Conservation (phyloP, 2,113 vertebrate species). For the Strix aluco region DNA sequence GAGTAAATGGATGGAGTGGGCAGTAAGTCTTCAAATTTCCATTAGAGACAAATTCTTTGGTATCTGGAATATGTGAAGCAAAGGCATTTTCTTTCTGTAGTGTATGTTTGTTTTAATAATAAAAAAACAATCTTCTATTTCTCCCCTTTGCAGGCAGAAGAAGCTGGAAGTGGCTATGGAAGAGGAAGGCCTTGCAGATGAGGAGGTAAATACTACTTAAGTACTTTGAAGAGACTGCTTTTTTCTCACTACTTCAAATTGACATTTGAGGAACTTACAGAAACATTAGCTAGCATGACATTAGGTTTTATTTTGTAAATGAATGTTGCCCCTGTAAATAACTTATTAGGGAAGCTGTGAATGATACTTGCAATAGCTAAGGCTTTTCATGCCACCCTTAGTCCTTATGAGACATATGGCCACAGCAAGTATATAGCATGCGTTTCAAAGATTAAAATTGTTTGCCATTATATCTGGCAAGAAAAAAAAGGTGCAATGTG, state of each 20-base stretch:
- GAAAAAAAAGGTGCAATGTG: background rate
- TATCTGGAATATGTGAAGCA: background rate
- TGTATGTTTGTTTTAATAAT: background rate
- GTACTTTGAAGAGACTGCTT: background rate
- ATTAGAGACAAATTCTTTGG: background rate
- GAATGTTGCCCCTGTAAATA: background rate
- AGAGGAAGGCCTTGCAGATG: constrained; percentile 92
- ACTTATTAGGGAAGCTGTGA: background rate
- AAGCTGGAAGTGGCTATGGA: constrained; percentile 98
- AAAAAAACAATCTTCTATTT: background rate
- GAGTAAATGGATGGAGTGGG: background rate
- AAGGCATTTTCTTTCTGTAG: background rate
- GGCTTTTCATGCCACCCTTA: background rate
- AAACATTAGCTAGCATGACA: background rate
- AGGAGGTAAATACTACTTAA: constrained; percentile 82
- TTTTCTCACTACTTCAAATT: background rate
- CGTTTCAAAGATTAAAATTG: background rate
- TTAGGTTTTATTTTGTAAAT: background rate
- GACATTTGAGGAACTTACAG: background rate
- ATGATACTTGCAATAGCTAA: background rate
- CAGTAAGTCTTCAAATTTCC: background rate
- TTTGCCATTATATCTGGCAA: background rate
- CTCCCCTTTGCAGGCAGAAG: constrained; percentile 86
- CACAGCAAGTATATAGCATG: background rate
- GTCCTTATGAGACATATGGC: background rate